Conservation (phyloP, 2,113 vertebrate species). For the Coptodon rendalli region DNA sequence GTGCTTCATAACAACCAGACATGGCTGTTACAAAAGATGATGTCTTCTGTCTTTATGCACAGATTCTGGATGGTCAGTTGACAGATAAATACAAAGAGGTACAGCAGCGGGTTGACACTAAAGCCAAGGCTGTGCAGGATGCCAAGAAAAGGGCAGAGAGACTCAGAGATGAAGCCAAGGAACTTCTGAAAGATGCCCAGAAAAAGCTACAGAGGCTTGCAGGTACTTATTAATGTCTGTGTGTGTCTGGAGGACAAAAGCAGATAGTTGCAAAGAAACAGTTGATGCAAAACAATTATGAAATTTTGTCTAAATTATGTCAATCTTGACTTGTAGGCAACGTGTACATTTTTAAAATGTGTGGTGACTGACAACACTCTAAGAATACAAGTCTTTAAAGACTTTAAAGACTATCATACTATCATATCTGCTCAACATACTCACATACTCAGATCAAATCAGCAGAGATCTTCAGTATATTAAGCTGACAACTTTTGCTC, state of each 20-base stretch:
- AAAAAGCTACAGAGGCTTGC: conserved; percentile 83
- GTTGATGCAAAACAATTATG: not conserved
- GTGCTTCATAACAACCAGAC: not conserved
- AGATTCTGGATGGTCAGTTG: conserved; percentile 86
- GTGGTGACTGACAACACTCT: not conserved
- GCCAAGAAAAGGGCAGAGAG: conserved; percentile 83
- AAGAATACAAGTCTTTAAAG: not conserved
- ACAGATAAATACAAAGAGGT: conserved; percentile 83
- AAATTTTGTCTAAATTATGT: not conserved
- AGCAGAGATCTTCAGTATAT: not conserved
- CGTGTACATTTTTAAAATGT: not conserved
- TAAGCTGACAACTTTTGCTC: not conserved
- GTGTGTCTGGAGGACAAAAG: conserved; percentile 36
- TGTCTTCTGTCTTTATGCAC: not conserved
- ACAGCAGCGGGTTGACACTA: conserved; percentile 82
- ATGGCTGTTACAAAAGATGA: not conserved
- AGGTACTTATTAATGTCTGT: conserved; percentile 66
- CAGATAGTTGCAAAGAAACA: not conserved
- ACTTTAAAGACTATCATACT: not conserved
- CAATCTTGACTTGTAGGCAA: not conserved
- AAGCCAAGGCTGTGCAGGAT: conserved; percentile 77
- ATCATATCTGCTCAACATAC: not conserved
- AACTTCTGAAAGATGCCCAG: conserved; percentile 82
- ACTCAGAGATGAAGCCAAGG: conserved; percentile 82
- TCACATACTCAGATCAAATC: not conserved